Evolutionary conservation across 2,888 invertebrate species (phyloP).

Genomic region (Malacosoma neustria): DNA sequence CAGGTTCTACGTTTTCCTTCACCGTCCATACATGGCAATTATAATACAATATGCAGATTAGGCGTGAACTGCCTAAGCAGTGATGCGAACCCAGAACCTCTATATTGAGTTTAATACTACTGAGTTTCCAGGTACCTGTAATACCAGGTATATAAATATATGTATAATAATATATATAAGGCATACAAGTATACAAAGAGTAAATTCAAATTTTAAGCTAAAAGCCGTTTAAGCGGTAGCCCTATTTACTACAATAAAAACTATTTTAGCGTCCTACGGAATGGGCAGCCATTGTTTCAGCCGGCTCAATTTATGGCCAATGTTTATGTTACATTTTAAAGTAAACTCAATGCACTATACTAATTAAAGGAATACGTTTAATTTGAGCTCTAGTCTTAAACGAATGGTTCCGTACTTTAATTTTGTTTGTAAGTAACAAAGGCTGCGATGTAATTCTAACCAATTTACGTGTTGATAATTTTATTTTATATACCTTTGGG

Average conservation of each 20-base stretch:
- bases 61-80: no score
- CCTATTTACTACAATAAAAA: constrained; percentile 26
- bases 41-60: no score
- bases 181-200: no score
- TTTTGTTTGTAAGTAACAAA: constrained; percentile 4
- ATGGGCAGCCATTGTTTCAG: constrained; percentile 26
- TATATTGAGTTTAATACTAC: no score
- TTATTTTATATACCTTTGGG: not conserved
- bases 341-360: constrained; percentile 11
- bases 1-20: no score
- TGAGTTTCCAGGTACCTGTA: no score
- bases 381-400: constrained; percentile 17
- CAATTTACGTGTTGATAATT: not conserved
- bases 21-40: no score
- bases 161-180: no score
- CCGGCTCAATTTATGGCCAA: constrained; percentile 9
- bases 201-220: no score
- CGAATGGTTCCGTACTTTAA: constrained; percentile 11
- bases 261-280: constrained; percentile 25
- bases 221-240: no score
- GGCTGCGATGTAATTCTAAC: not conserved
- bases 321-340: constrained; percentile 13
- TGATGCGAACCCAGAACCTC: no score
- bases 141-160: no score
- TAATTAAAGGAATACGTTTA: constrained; percentile 25